Evolutionary conservation across 2,113 vertebrate species (phyloP).

Genomic region (Electrona antarctica): DNA sequence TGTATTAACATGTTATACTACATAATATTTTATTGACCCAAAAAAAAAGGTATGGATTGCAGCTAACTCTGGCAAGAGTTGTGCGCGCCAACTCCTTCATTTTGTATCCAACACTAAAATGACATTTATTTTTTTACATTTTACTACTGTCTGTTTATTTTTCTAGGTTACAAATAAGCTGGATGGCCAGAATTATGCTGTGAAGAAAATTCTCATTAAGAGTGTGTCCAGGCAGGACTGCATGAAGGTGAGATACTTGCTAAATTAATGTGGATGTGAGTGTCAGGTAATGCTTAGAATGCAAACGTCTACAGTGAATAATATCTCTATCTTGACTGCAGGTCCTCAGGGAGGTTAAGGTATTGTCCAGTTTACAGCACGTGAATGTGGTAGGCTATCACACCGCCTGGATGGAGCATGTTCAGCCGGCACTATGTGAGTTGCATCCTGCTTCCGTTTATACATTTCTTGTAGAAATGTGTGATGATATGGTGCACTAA

Average conservation of each 20-base stretch:
- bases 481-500: background rate
- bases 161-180: slow-evolving; percentile 94
- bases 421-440: slow-evolving; percentile 78
- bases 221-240: slow-evolving; percentile 91
- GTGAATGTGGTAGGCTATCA: slow-evolving; percentile 93
- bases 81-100: background rate
- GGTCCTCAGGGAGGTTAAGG: slow-evolving; percentile 95
- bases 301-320: background rate
- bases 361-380: slow-evolving; percentile 93
- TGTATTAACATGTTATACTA: no score
- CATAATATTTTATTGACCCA: no score
- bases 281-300: background rate
- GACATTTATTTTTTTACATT: background rate
- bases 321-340: slow-evolving; percentile 53
- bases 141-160: background rate
- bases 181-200: slow-evolving; percentile 92
- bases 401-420: slow-evolving; percentile 97
- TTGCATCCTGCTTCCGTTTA: background rate
- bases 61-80: no score
- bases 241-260: slow-evolving; percentile 85
- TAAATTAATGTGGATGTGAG: background rate
- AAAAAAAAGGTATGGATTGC: no score
- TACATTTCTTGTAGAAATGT: background rate
- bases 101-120: no score
- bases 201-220: slow-evolving; percentile 97